phyloP scores from a whole-genome alignment of 1,140 invertebrate genomes.

The Harlomillsia oculata region DNA sequence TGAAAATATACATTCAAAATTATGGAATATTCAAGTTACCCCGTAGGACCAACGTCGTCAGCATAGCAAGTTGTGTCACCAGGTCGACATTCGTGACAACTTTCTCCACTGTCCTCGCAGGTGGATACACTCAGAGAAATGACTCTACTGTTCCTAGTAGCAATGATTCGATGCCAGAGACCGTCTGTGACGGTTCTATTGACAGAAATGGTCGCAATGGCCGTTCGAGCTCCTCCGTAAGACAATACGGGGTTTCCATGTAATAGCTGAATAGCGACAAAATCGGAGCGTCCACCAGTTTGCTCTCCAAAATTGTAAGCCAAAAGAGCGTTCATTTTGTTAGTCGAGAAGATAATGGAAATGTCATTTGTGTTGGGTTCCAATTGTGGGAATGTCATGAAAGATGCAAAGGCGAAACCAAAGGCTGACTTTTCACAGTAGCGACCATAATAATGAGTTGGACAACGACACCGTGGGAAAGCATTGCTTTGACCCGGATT shows the following conservation, averaged over 20 bases:
- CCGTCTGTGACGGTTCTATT: slow-evolving; percentile 66
- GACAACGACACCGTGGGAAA: slow-evolving; percentile 72
- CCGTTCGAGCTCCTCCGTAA: slow-evolving; percentile 74
- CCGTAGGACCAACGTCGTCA: slow-evolving; percentile 70
- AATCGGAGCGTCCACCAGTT: slow-evolving; percentile 78
- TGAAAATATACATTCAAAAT: slow-evolving; percentile 3
- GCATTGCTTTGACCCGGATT: slow-evolving; percentile 57
- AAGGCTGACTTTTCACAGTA: slow-evolving; percentile 82
- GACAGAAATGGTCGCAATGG: slow-evolving; percentile 66
- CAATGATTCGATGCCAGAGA: slow-evolving; percentile 81
- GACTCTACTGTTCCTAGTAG: slow-evolving; percentile 74
- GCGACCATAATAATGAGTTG: slow-evolving; percentile 70
- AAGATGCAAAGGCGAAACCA: slow-evolving; percentile 80
- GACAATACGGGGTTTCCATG: slow-evolving; percentile 74
- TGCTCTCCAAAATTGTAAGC: slow-evolving; percentile 82
- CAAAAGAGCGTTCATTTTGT: slow-evolving; percentile 70
- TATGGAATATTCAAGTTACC: slow-evolving; percentile 54
- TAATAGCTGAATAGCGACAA: slow-evolving; percentile 79
- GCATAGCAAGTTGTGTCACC: slow-evolving; percentile 69
- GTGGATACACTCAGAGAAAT: slow-evolving; percentile 69
- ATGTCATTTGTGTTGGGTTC: slow-evolving; percentile 82
- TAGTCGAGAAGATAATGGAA: slow-evolving; percentile 80
- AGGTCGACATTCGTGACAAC: slow-evolving; percentile 71
- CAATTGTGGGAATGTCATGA: slow-evolving; percentile 72
- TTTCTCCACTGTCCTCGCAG: slow-evolving; percentile 72